Percentiles rank a stretch among this genome's conserved stretches.
Conservation (phyloP, 2,113 vertebrate genomes). For the Mohoua ochrocephala region DNA sequence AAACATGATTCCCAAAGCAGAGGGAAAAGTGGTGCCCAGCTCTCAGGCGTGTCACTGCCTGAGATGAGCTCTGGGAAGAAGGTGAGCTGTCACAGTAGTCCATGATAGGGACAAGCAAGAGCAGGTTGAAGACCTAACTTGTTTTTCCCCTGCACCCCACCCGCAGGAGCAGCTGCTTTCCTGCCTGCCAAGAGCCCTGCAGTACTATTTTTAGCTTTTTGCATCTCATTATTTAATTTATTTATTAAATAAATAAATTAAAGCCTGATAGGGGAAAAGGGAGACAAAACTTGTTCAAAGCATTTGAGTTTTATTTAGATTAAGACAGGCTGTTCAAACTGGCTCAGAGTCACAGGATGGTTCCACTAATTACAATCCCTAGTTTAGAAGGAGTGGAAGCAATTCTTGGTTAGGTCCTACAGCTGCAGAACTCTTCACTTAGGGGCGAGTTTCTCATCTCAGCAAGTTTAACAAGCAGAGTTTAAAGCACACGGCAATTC, state of each 20-base stretch:
- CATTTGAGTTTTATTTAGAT: background rate
- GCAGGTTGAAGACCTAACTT: background rate
- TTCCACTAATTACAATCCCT: background rate
- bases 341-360: background rate
- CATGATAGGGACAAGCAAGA: background rate
- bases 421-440: background rate
- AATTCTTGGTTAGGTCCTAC: background rate
- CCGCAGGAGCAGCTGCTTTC: background rate
- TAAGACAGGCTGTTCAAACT: background rate
- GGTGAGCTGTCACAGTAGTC: background rate
- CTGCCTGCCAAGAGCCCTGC: background rate
- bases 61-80: background rate
- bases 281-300: background rate
- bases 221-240: background rate
- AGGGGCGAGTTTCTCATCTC: background rate
- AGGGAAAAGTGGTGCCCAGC: background rate
- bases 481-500: background rate
- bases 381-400: background rate
- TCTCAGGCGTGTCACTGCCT: accelerated
- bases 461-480: background rate
- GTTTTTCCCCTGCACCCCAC: background rate
- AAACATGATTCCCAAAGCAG: background rate
- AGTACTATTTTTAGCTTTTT: background rate
- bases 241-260: no score
- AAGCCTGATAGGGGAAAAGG: background rate